phyloP scores from a whole-genome alignment of 2,797 vertebrate species.

The Borostomias antarcticus region DNA sequence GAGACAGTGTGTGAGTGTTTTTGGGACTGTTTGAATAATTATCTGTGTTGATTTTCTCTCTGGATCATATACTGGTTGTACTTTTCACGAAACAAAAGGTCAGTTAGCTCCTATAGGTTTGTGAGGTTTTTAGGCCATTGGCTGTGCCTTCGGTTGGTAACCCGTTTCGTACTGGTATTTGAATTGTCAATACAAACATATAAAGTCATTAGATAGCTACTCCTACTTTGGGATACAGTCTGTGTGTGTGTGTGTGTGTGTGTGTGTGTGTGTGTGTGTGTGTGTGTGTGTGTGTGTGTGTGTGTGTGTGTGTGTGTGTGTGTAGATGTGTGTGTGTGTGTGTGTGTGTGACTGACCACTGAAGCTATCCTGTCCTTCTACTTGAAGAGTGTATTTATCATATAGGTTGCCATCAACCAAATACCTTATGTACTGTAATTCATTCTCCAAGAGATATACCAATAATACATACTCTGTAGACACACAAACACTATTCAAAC shows the following conservation, averaged over 20 bases:
- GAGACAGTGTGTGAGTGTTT: not conserved
- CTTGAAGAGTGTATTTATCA: constrained; percentile 53
- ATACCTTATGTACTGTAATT: constrained; percentile 41
- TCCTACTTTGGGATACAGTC: not conserved
- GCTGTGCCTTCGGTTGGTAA: not conserved
- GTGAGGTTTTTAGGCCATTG: not conserved
- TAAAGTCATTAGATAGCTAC: constrained; percentile 9
- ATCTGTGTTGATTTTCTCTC: not conserved
- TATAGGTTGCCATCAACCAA: constrained; percentile 58
- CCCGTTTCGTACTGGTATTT: not conserved
- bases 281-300: not conserved
- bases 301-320: not conserved
- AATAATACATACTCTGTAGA: not conserved
- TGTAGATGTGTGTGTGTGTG: not conserved
- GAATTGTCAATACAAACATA: not conserved
- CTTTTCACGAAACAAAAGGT: not conserved
- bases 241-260: not conserved
- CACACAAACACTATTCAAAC: not conserved
- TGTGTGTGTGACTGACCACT: not conserved
- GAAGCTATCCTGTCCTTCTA: constrained; percentile 48
- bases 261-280: not conserved
- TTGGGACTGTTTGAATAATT: not conserved
- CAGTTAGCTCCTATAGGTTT: too few relatives aligned
- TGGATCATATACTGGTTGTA: not conserved
- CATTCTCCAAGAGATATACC: not conserved